phyloP scores from a whole-genome alignment of 1,140 invertebrate genomes.

The Caenorhabditis remanei region DNA sequence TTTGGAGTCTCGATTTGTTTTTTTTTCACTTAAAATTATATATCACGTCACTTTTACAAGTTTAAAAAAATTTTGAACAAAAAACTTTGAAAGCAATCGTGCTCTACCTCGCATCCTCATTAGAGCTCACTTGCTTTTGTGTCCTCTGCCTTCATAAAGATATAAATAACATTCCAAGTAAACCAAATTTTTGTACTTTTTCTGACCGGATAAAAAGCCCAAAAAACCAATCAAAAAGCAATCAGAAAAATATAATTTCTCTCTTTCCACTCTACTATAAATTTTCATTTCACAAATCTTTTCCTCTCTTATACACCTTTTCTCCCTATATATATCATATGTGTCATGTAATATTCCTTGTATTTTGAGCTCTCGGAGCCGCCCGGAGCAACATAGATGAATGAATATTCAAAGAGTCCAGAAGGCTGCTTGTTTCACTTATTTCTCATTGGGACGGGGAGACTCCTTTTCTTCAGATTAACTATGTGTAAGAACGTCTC shows the following conservation, averaged over 20 bases:
- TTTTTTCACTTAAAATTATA: background rate
- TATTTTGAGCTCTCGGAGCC: too few species aligned
- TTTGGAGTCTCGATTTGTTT: background rate
- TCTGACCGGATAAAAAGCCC: background rate
- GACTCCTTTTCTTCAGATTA: background rate
- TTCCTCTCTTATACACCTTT: background rate
- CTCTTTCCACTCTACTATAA: background rate
- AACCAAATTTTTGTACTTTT: too few species aligned
- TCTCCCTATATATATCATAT: background rate
- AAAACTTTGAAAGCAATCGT: too few species aligned
- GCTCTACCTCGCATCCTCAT: background rate
- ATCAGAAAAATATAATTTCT: constrained; percentile 6
- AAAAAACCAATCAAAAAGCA: constrained; percentile 1
- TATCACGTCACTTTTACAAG: background rate
- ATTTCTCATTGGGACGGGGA: too few species aligned
- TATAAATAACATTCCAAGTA: too few species aligned
- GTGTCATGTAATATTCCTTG: background rate
- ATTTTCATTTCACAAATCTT: background rate
- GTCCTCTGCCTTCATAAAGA: too few species aligned
- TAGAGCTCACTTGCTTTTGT: background rate
- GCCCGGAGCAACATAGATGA: background rate
- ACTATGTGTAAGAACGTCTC: background rate
- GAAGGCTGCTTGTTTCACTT: background rate
- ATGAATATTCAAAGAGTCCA: background rate
- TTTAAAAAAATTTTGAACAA: too few species aligned